Base-by-base conservation (phyloP, 1,140 invertebrate genomes). In the Rhynchophorus ferrugineus region DNA sequence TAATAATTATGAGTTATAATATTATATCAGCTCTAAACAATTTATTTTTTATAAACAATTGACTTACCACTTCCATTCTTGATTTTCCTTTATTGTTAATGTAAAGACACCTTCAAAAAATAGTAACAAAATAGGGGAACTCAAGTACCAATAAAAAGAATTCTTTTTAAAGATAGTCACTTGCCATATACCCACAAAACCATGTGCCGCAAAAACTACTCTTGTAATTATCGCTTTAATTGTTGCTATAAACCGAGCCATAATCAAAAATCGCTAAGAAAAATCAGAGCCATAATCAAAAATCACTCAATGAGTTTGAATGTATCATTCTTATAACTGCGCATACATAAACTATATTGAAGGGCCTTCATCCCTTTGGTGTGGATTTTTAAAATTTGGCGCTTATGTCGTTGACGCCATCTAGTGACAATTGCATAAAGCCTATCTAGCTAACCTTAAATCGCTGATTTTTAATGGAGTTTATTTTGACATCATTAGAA, bases 11-110 rank as follows among this genome's bases (percentile, higher is more conserved):
- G n/a, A n/a, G n/a, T n/a, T n/a, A n/a, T n/a, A n/a, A n/a, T n/a
- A n/a, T n/a, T n/a, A n/a, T n/a, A n/a, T n/a, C n/a, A n/a, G n/a
- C n/a, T n/a, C n/a, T n/a, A n/a, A n/a, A n/a, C n/a, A n/a, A n/a
- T n/a, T n/a, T n/a, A n/a, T 42, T 42, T 49, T 16, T 49, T 18
- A 46, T 21, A 46, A 11, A 46, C 8, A 2, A 13, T 34, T 41
- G n/a, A 70, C 77, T 78, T 71, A 89, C 87, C 87, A 90, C 73
- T 88, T 88, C 87, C 87, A 89, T 67, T 90, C 87, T 61, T 89
- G 85, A 61, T 83, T 89, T 58, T 84, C 81, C 61, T 90, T 90
- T 53, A 90, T 88, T 3, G 86, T 86, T 2, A 90, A 69, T 0
- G 87, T 89, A 59, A 90, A 89, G 39, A 89, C 74, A n/a, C 85